Evolutionary conservation across 2,797 vertebrate species (phyloP), one percentile per base, ranked within the genome.

Genomic region (Triplophysa yarkandensis): DNA sequence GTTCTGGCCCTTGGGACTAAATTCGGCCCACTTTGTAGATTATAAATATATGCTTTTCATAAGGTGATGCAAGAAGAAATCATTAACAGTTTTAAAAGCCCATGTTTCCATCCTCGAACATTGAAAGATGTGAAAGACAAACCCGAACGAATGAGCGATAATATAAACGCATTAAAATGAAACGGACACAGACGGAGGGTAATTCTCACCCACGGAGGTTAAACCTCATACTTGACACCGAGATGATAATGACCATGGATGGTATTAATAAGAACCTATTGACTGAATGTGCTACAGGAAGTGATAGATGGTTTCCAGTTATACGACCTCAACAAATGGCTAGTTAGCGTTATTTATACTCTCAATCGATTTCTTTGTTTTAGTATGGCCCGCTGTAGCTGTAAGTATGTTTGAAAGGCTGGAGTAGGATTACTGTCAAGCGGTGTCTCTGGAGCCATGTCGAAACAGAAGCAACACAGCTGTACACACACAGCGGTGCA

Each of bases 401-500:
- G 25, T 58, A 44, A 58, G 48, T 67, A 52, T 57, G 62, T 60
- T 58, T 67, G 52, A 58, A 74, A 74, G 32, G 76, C 50, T 71
- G 70, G 58, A 68, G 77, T 52, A 74, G 64, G 77, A 78, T 71
- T 54, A 62, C 70, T 68, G 57, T 73, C 69, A 68, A 60, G 19
- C 46, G 4, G 28, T 3, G 28, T 73, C 77, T 57, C 70, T 58
- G 43, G 77, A 79, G 71, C 62, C 44, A 30, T 66, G 57, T 50
- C 68, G 32, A 64, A 68, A 75, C 72, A 74, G 71, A 63, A 73
- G 77, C 71, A 57, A 64, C 61, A 68, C 50, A 65, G 67, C 72
- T 74, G 68, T 57, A 50, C 71, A 65, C 77, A 54, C 34, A 46
- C 43, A 54, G 13, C 39, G 66, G 23, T 17, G 39, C 21, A 5